A percentile compares a stretch with the other conserved stretches of the same genome.
phyloP scores from a whole-genome alignment of 2,797 vertebrate species.

The Hybognathus amarus region DNA sequence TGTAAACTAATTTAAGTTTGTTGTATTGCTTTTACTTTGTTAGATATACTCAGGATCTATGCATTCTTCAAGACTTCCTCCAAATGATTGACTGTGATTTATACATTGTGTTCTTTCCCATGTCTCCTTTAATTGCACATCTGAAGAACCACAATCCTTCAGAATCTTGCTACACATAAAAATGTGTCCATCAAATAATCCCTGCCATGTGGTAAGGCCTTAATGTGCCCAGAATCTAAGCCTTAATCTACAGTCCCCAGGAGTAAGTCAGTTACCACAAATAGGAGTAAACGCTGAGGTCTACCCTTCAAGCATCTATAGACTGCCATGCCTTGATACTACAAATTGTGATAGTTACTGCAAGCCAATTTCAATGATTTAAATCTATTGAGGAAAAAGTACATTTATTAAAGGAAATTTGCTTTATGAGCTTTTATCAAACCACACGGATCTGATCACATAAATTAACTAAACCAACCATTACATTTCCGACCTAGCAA shows the following conservation, averaged over 20 bases:
- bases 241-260: background rate
- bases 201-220: background rate
- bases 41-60: background rate
- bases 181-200: background rate
- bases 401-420: background rate
- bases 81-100: background rate
- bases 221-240: background rate
- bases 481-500: slow-evolving; percentile 2
- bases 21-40: slow-evolving; percentile 31
- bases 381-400: slow-evolving; percentile 13
- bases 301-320: background rate
- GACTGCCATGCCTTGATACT: background rate
- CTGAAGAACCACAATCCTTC: background rate
- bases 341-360: background rate
- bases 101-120: background rate
- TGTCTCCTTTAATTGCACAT: background rate
- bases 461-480: slow-evolving; percentile 9
- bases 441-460: slow-evolving; percentile 1
- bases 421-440: slow-evolving; percentile 16
- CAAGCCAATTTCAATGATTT: background rate
- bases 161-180: slow-evolving; percentile 1
- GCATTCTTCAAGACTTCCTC: background rate
- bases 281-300: background rate
- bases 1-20: background rate
- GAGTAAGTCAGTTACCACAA: background rate